Base-by-base conservation (phyloP, 1,140 invertebrate genomes). In the Asobara japonica region DNA sequence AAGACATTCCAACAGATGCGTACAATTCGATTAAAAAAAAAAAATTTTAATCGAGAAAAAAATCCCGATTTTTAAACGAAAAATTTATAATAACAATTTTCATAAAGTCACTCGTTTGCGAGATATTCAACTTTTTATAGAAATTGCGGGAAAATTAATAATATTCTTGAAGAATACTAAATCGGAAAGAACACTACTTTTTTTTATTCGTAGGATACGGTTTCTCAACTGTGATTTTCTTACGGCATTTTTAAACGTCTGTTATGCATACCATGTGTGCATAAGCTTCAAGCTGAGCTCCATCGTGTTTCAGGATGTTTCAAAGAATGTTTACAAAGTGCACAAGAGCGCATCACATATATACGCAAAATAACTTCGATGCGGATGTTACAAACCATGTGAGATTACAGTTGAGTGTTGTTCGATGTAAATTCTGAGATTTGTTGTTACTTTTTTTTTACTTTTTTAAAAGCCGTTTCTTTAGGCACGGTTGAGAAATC, bases 201-300 rank as follows among this genome's bases (percentile, higher is more conserved):
- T 31, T 29, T 69, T 38, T 45, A 36, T 41, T 61, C 31, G 48
- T n/a, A 29, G 38, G 41, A 60, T 66, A 70, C 45, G 66, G 41
- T 65, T 56, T 11, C 20, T 56, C 51, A 48, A 16, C 31, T 60
- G 68, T 41, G 72, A 74, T 56, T 74, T 74, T 66, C 72, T 70
- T 70, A 60, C 68, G 69, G 20, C 29, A 41, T 64, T 48, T 45
- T 65, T 45, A 68, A 65, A 48, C 48, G 27, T 29, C 27, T 41
- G 45, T 61, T 65, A 61, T 70, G 68, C 72, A 74, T 70, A 61
- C 72, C 72, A 66, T 64, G 68, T 74, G 72, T 74, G 61, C 45
- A 69, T 61, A 66, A 36, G 45, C 48, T 45, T 27, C 29, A 18
- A 64, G 27, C 18, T 30, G 16, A 51, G 29, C 20, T 60, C 1